Evolutionary conservation across 2,797 vertebrate species (phyloP), one percentile per base, ranked within the genome.

Genomic region (Rhadinocentrus ornatus): DNA sequence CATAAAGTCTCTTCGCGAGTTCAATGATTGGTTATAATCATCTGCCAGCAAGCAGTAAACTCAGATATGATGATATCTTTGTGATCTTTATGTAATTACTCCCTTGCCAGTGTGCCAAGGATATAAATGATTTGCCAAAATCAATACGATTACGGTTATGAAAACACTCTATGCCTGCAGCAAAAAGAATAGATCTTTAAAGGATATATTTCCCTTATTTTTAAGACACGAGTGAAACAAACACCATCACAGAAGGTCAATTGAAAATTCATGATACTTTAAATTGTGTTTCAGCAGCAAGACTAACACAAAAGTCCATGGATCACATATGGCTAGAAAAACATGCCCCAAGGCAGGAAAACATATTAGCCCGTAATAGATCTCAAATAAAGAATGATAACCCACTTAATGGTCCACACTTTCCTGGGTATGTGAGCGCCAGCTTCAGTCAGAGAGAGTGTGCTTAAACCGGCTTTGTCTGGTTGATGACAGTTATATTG

Each of bases 301-400:
- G 69, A 65, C 71, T 56, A 85, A 64, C 84, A 77, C 66, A 53
- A 76, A 79, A 58, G 61, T 71, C 75, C 70, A 89, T 88, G 69
- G 66, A 88, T 91, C 87, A 91, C 64, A 64, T 18, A 71, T n/a
- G 56, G 82, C 71, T 4, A 18, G 39, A 63, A 80, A 81, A 87
- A 82, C 87, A 39, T 65, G 66, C 39, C 89, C 71, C 0, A 2
- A 16, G 76, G 83, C 77, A 52, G 29, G 44, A 77, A 86, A 88
- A 81, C 80, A 84, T 67, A 88, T 87, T 82, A 86, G 85, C 61
- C 64, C 31, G 15, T 83, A 85, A 88, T 70, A 83, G 81, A 87
- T 78, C 69, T 41, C 55, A 82, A 86, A 89, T 81, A 75, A 75
- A 84, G 86, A 90, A 78, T 69, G 76, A 89, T 86, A 76, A 74